These are phyloP conservation scores for Drosophila nr. fundita DNA, from an alignment of 2,888 invertebrate species.

Conservation along the genomic window DNA sequence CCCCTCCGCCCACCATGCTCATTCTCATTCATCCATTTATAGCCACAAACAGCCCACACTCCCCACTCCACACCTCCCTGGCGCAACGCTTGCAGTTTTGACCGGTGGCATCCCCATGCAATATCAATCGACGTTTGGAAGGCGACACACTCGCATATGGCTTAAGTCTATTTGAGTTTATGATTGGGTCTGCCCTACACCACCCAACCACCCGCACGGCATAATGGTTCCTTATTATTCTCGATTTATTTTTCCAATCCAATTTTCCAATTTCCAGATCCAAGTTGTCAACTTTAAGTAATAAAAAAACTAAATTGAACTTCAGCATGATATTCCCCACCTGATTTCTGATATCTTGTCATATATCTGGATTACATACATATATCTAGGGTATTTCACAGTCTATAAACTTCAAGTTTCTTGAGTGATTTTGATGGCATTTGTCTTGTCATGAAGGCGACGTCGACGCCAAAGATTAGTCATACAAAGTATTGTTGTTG, in stretches of 20 bases:
- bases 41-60: conserved; percentile 15
- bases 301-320: neutral
- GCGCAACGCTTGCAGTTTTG: conserved; percentile 35
- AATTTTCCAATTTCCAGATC: too few relatives aligned
- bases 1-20: neutral
- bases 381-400: conserved; percentile 23
- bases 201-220: neutral
- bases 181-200: conserved; percentile 46
- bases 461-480: conserved; percentile 70
- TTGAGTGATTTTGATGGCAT: conserved; percentile 38
- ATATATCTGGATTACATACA: neutral
- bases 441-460: conserved; percentile 52
- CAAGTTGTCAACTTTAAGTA: too few relatives aligned
- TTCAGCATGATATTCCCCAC: neutral
- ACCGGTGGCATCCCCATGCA: conserved; percentile 67
- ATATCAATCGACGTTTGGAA: conserved; percentile 64
- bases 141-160: conserved; percentile 51
- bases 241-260: conserved; percentile 15
- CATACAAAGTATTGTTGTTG: conserved; percentile 70
- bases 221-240: neutral
- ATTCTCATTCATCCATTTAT: conserved; percentile 13
- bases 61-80: neutral
- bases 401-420: neutral
- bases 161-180: conserved; percentile 59
- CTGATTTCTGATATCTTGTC: neutral